A percentile compares a stretch with the other conserved stretches of the same genome.
phyloP scores from a whole-genome alignment of 2,113 vertebrate species.

The Psilopsiagon aymara region DNA sequence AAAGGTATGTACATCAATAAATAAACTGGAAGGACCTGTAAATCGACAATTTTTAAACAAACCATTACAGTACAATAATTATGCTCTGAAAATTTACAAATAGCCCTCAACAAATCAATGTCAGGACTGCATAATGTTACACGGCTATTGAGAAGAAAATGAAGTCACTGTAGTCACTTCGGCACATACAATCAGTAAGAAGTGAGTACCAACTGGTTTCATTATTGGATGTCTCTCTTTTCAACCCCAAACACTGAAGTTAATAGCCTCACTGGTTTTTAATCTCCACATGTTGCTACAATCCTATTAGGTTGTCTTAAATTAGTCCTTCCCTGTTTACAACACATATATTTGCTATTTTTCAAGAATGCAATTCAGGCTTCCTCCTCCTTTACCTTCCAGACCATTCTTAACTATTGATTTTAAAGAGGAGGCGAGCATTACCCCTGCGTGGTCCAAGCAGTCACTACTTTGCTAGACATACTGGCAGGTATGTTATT shows the following conservation, averaged over 20 bases:
- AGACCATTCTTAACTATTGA: neutral
- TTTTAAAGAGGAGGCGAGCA: neutral
- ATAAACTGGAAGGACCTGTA: neutral
- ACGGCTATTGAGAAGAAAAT: neutral
- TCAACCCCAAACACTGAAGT: neutral
- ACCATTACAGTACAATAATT: neutral
- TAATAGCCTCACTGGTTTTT: neutral
- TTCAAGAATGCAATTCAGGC: neutral
- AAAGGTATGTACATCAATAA: neutral
- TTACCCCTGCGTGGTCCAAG: neutral
- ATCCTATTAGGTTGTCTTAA: neutral
- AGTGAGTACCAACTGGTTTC: neutral
- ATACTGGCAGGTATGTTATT: neutral
- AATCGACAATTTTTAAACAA: neutral
- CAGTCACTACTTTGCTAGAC: neutral
- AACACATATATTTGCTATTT: neutral
- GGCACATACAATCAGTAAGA: neutral
- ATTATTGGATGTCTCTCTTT: neutral
- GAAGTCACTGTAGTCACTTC: neutral
- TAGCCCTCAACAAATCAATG: neutral
- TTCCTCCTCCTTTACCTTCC: neutral
- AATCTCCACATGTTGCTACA: neutral
- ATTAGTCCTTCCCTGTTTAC: neutral
- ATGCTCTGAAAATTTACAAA: neutral
- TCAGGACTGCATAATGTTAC: neutral